Evolutionary conservation across 2,113 vertebrate genomes (phyloP), one percentile per base, ranked within the genome.

Genomic region (Nansenia antarctica): DNA sequence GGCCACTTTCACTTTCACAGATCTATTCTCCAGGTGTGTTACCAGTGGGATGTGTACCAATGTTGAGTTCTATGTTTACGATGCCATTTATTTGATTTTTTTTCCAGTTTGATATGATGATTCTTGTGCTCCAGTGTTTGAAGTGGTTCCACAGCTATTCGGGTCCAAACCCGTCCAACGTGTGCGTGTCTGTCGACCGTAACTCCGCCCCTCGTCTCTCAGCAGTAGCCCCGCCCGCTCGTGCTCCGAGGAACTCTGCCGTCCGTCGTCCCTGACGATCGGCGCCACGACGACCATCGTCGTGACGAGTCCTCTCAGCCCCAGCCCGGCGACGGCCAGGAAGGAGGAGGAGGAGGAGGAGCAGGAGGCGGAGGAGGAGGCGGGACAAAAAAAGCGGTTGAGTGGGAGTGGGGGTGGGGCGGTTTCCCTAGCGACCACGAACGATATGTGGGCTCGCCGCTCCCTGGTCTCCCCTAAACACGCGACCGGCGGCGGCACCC

Each of bases 361-460:
- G 66, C 61, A 2, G 57, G 83, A 55, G 52, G 85, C 3, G 57
- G 83, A 55, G 52, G 85, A 77, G 63, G 60, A 42, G 39, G 87
- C 72, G 70, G 27, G n/a, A n/a, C n/a, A n/a, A n/a, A n/a, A n/a
- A n/a, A n/a, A n/a, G n/a, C n/a, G n/a, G n/a, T n/a, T n/a, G n/a
- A n/a, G n/a, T 2, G 57, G 83, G 54, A 49, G 85, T 76, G 63
- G 60, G 45, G 39, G 87, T 72, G 70, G 79, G 65, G 68, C 78
- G 66, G 5, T 39, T 1, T 68, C 69, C 20, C 61, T 22, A 12
- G 39, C 0, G 59, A 31, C 20, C 2, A 39, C 18, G 71, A 89
- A 91, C 69, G 88, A 91, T 65, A 86, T 84, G 85, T 76, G 78
- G 87, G 73, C 77, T 66, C 76, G 82, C 78, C 90, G 76, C 83